These are phyloP conservation scores for Lates japonicus DNA, from an alignment of 2,797 vertebrate species.

Conservation along the genomic window DNA sequence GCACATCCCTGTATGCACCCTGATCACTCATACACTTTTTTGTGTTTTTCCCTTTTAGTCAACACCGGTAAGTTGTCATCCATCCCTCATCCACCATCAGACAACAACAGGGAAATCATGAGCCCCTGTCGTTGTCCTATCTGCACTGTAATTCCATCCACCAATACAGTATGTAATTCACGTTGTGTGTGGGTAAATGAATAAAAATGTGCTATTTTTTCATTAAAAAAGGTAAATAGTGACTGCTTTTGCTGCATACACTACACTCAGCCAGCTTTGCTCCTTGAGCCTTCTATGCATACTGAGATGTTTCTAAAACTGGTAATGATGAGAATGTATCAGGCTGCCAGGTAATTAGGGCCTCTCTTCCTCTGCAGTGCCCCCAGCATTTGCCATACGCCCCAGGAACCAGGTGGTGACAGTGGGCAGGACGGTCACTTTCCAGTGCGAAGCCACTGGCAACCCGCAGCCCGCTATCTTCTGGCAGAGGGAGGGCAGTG, in stretches of 20 bases:
- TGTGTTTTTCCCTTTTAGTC: conserved; percentile 91
- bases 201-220: conserved; percentile 25
- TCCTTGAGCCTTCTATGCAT: conserved; percentile 22
- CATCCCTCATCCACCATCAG: conserved; percentile 88
- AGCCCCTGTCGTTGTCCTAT: conserved; percentile 84
- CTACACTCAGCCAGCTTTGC: neutral
- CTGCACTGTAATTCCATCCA: conserved; percentile 90
- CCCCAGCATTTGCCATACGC: conserved; percentile 93
- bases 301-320: conserved; percentile 32
- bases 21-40: conserved; percentile 83
- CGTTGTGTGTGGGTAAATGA: conserved; percentile 53
- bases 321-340: conserved; percentile 32
- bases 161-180: conserved; percentile 83
- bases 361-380: conserved; percentile 84
- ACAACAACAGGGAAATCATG: conserved; percentile 88
- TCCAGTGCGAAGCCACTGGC: conserved; percentile 95
- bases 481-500: conserved; percentile 96
- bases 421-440: conserved; percentile 93
- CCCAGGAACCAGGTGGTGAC: conserved; percentile 94
- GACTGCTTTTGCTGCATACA: neutral
- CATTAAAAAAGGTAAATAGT: conserved; percentile 46
- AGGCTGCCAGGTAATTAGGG: conserved; percentile 60
- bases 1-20: conserved; percentile 19
- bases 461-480: conserved; percentile 97
- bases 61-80: conserved; percentile 96